phyloP scores from a whole-genome alignment of 2,888 invertebrate species.

The Drosophila barbarae region DNA sequence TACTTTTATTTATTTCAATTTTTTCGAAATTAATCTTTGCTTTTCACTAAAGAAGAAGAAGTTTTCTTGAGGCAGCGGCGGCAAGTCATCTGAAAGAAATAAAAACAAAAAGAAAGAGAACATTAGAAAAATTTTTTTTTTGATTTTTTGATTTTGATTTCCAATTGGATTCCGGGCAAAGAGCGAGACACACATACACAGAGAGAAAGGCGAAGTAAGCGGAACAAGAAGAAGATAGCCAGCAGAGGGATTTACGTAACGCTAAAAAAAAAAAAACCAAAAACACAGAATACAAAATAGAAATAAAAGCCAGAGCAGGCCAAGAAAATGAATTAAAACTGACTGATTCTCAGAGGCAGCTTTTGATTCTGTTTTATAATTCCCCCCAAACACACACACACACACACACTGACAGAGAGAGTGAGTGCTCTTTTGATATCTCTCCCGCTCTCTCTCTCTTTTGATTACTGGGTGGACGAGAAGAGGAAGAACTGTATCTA shows the following conservation, averaged over 20 bases:
- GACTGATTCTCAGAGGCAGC: slow-evolving; percentile 64
- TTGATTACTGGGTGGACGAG: slow-evolving; percentile 8
- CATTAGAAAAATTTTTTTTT: slow-evolving; percentile 7
- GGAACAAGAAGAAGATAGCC: slow-evolving; percentile 37
- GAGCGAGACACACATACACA: neutral
- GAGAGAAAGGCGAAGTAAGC: slow-evolving; percentile 25
- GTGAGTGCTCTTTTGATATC: slow-evolving; percentile 5
- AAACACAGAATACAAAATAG: neutral
- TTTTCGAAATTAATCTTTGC: slow-evolving; percentile 12
- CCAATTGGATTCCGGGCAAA: slow-evolving; percentile 16
- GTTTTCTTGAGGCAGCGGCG: slow-evolving; percentile 35
- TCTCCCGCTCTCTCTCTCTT: slow-evolving; percentile 31
- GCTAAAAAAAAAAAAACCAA: slow-evolving; percentile 58
- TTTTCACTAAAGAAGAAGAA: slow-evolving; percentile 42
- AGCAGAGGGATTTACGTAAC: slow-evolving; percentile 58
- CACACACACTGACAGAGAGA: slow-evolving; percentile 21
- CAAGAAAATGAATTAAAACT: slow-evolving; percentile 49
- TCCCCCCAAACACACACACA: slow-evolving; percentile 49
- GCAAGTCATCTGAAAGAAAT: slow-evolving; percentile 37
- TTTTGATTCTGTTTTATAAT: slow-evolving; percentile 73
- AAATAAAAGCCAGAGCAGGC: slow-evolving; percentile 32
- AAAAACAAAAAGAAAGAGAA: slow-evolving; percentile 31
- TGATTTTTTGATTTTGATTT: slow-evolving; percentile 14
- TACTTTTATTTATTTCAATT: neutral
- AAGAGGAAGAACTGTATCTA: slow-evolving; percentile 55